Evolutionary conservation across 2,888 invertebrate genomes (phyloP).

Genomic region (Diarsia dahlii): DNA sequence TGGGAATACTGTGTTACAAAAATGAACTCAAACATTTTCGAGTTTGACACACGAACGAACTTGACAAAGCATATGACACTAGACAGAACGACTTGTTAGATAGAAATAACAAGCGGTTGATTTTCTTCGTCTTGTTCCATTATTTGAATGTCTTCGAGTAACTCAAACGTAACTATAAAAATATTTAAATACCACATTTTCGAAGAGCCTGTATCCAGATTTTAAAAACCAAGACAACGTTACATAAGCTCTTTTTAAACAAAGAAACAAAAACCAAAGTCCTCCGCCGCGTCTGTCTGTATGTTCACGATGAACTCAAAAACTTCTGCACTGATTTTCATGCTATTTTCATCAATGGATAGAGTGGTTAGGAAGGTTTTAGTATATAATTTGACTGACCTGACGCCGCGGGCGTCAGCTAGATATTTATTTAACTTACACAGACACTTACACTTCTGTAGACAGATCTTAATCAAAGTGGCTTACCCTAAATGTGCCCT

Average conservation of each 20-base stretch:
- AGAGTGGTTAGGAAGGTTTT: too few species aligned
- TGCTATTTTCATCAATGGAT: too few species aligned
- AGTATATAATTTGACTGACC: too few species aligned
- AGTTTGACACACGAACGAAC: background rate
- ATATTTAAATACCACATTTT: background rate
- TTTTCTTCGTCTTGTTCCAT: background rate
- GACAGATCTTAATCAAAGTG: slow-evolving; percentile 40
- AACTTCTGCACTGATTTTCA: too few species aligned
- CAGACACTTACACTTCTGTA: background rate
- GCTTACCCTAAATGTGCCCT: slow-evolving; percentile 30
- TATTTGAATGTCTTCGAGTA: background rate
- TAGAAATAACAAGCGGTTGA: background rate
- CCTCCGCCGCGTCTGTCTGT: too few species aligned
- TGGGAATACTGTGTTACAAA: background rate
- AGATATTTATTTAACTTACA: too few species aligned
- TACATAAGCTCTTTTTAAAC: too few species aligned
- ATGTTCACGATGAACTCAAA: too few species aligned
- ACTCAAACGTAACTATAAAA: background rate
- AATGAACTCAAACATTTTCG: background rate
- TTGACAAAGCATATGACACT: background rate
- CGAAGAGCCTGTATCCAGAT: too few species aligned
- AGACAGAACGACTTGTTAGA: background rate
- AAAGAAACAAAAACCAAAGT: too few species aligned
- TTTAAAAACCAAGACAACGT: too few species aligned
- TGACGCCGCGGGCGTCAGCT: too few species aligned